Percentiles rank a stretch among this genome's conserved stretches.
phyloP scores from a whole-genome alignment of 2,888 invertebrate species.

The Syrphus vitripennis region DNA sequence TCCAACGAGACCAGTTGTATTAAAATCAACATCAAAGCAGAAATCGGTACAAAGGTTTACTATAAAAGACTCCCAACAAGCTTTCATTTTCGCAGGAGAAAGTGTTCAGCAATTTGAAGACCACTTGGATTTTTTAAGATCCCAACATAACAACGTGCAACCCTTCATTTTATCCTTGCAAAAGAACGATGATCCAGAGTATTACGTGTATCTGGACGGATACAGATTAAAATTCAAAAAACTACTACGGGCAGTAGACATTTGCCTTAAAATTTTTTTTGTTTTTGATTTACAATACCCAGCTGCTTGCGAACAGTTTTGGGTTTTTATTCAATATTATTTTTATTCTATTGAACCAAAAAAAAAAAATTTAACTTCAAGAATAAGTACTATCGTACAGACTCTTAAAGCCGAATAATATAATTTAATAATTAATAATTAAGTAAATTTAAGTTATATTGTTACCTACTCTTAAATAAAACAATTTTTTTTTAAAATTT shows the following conservation, averaged over 20 bases:
- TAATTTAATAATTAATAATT: no score
- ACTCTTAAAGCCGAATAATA: background rate
- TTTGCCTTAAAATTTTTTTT: slow-evolving; percentile 9
- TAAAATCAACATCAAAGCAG: background rate
- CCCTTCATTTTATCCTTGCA: background rate
- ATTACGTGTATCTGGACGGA: slow-evolving; percentile 7
- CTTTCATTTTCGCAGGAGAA: slow-evolving; percentile 2
- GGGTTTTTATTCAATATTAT: slow-evolving; percentile 21
- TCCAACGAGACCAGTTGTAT: background rate
- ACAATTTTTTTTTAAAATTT: no score
- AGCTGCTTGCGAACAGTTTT: slow-evolving; percentile 21
- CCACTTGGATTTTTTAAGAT: background rate
- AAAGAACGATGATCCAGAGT: background rate
- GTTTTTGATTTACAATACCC: slow-evolving; percentile 23
- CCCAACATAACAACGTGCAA: background rate
- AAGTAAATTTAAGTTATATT: no score
- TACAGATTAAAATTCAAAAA: slow-evolving; percentile 2
- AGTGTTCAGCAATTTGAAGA: slow-evolving; percentile 14
- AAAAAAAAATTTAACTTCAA: background rate
- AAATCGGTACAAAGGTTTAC: background rate
- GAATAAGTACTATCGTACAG: background rate
- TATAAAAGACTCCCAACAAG: slow-evolving; percentile 12
- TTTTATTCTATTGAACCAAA: slow-evolving; percentile 4
- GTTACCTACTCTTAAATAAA: no score
- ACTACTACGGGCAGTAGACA: background rate